Percentiles rank a stretch among this genome's conserved stretches.
These are phyloP conservation scores for Xenopus laevis DNA, from an alignment of 2,113 vertebrate species.

Conservation along the genomic window DNA sequence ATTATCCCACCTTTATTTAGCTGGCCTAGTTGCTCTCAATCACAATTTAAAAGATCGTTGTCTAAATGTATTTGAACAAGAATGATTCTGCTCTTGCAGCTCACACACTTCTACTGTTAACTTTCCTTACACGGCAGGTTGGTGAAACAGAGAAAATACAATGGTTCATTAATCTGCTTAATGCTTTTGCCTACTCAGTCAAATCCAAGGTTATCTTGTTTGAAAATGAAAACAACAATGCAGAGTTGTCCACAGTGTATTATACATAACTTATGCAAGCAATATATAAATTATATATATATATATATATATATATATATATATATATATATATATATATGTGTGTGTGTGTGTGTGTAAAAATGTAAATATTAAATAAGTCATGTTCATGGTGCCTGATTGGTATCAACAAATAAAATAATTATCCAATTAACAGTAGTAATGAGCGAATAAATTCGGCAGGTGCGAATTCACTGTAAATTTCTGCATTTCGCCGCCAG, in stretches of 20 bases:
- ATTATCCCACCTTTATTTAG: no score
- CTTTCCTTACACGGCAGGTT: conserved; percentile 19
- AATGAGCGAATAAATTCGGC: no score
- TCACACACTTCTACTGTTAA: conserved; percentile 5
- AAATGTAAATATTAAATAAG: neutral
- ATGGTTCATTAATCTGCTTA: conserved; percentile 23
- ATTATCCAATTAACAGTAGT: no score
- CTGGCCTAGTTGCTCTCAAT: no score
- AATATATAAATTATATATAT: neutral
- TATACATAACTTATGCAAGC: neutral
- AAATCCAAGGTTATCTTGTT: conserved; percentile 29
- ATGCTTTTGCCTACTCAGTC: conserved; percentile 29
- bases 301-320: no score
- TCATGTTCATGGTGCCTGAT: neutral
- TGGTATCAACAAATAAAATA: neutral
- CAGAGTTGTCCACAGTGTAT: neutral
- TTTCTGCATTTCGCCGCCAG: no score
- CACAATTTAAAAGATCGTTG: conserved; percentile 1
- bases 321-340: no score
- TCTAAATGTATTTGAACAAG: conserved; percentile 4
- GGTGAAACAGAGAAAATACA: conserved; percentile 1
- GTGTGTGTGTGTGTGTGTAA: no score
- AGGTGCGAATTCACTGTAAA: no score
- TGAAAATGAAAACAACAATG: neutral
- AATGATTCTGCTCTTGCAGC: neutral